Conservation (phyloP, 2,797 vertebrate genomes). For the Oceanodroma leucorhoa region DNA sequence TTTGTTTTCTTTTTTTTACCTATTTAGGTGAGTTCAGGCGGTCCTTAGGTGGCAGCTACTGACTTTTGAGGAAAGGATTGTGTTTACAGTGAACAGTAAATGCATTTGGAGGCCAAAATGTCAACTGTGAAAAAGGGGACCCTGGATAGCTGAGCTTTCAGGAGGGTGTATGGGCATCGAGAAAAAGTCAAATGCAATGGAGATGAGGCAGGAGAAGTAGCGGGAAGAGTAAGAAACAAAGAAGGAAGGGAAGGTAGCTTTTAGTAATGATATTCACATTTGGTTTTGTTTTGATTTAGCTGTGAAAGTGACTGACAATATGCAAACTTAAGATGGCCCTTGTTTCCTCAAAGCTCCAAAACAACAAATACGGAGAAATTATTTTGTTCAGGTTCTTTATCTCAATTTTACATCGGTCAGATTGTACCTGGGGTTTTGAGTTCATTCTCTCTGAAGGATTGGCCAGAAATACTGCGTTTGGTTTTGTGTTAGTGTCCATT, state of each 20-base stretch:
- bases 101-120: background rate
- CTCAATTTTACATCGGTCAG: background rate
- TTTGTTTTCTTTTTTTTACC: background rate
- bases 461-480: background rate
- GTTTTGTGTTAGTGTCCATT: background rate
- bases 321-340: background rate
- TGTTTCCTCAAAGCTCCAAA: background rate
- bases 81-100: background rate
- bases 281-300: background rate
- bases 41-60: background rate
- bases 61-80: background rate
- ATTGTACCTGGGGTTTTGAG: background rate
- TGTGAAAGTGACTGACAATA: background rate
- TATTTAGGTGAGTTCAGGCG: background rate
- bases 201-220: background rate
- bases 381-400: background rate
- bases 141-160: too few species aligned
- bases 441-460: background rate
- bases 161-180: background rate
- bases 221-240: background rate
- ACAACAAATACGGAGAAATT: background rate
- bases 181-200: background rate
- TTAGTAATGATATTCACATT: background rate
- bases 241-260: background rate
- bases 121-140: background rate